Evolutionary conservation across 2,888 invertebrate genomes (phyloP), one percentile per base, ranked within the genome.

Genomic region (Chrysodeixis includens): DNA sequence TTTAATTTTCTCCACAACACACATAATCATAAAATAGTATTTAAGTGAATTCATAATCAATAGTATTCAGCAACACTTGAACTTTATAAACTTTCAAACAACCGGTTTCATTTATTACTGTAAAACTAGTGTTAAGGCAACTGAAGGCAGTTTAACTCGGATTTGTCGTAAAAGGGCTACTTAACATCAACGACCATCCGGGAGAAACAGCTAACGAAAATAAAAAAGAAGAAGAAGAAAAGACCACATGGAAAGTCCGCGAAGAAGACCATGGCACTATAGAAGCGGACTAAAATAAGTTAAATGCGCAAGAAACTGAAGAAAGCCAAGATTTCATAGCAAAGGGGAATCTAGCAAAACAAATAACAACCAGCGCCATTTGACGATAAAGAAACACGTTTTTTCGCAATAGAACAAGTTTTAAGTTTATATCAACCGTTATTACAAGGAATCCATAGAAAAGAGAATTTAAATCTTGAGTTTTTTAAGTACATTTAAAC

Each of bases 371-470:
- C 83, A 87, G 86, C 93, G 95, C 92, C 94, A 95, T 95, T 95
- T 95, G 95, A 95, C 95, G 93, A 93, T 94, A 94, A 95, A 95
- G 95, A 90, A 95, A 94, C 92, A 93, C 94, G 94, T 95, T 95
- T 95, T 95, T 95, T 95, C 95, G 95, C 95, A 95, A 95, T 95
- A 95, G 95, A 95, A 95, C 95, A 94, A 95, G 95, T 95, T 95
- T 95, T 95, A 92, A 89, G 91, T 95, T 95, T 95, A 95, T 95
- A 95, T 95, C 95, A 95, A 95, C 93, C 93, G 93, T 95, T 95
- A 94, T 95, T 94, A 95, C 90, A 91, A 93, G 88, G 84, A 93
- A 94, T 88, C 95, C 95, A 95, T 95, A 95, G 95, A 93, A 95
- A 95, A 93, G 94, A 95, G 89, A 88, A 92, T 92, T 95, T 95